These are phyloP conservation scores for Coptodon bakossiorum DNA, from an alignment of 2,113 vertebrate genomes.

Conservation along the genomic window DNA sequence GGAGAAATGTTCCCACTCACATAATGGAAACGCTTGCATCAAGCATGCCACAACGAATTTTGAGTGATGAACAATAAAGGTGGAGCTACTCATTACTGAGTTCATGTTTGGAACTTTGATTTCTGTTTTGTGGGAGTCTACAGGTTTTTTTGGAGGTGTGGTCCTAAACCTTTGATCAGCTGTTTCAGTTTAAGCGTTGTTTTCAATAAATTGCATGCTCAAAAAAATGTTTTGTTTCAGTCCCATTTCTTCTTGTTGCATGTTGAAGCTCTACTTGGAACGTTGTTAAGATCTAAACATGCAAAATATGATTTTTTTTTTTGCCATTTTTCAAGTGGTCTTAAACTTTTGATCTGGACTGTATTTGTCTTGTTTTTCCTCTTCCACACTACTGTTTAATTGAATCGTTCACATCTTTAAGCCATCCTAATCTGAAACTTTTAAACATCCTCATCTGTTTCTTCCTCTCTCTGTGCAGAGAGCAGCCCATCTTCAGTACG, in stretches of 20 bases:
- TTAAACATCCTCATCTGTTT: neutral
- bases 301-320: neutral
- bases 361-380: neutral
- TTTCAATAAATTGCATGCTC: neutral
- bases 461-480: constrained; percentile 67
- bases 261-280: neutral
- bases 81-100: neutral
- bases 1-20: neutral
- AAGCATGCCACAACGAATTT: neutral
- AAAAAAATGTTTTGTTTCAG: neutral
- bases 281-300: neutral
- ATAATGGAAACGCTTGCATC: neutral
- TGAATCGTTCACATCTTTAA: neutral
- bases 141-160: neutral
- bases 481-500: constrained; percentile 98
- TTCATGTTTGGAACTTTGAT: neutral
- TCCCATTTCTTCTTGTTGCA: neutral
- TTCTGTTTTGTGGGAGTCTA: neutral
- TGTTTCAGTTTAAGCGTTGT: neutral
- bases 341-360: neutral
- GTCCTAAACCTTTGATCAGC: neutral
- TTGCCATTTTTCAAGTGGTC: neutral
- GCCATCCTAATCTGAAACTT: neutral
- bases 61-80: neutral
- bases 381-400: neutral